phyloP scores from a whole-genome alignment of 2,113 vertebrate species.

The Marcusenius ussheri region DNA sequence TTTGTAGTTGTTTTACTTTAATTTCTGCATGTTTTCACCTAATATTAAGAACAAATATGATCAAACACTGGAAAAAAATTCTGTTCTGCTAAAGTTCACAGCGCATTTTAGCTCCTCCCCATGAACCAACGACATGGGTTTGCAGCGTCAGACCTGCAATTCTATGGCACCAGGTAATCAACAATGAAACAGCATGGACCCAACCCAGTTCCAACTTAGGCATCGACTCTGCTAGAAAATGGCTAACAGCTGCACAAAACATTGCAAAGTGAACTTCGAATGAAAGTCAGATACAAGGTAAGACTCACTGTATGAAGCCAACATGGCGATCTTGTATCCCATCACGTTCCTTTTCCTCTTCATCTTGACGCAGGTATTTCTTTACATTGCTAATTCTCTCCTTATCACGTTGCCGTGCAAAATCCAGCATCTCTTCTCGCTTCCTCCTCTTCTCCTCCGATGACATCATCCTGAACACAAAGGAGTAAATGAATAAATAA shows the following conservation, averaged over 20 bases:
- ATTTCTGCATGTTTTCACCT: background rate
- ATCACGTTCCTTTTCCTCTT: conserved; percentile 65
- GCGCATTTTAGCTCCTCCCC: background rate
- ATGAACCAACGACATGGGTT: background rate
- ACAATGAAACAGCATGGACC: background rate
- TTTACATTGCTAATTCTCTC: conserved; percentile 73
- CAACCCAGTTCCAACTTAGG: background rate
- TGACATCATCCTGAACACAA: conserved; percentile 66
- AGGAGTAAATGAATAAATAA: background rate
- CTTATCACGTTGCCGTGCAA: conserved; percentile 80
- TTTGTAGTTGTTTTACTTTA: background rate
- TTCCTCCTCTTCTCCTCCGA: conserved; percentile 76
- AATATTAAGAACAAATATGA: background rate
- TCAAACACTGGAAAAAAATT: background rate
- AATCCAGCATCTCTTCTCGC: conserved; percentile 86
- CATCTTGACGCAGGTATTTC: conserved; percentile 73
- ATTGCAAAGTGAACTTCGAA: background rate
- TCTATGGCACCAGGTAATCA: background rate
- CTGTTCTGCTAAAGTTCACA: background rate
- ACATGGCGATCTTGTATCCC: conserved; percentile 57
- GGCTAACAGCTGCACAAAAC: too few species aligned
- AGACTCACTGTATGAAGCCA: conserved; percentile 85
- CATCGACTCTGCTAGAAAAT: background rate
- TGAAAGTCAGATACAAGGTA: background rate
- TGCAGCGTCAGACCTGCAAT: background rate